phyloP scores from a whole-genome alignment of 1,140 invertebrate genomes.

The Lordiphosa clarofinis region DNA sequence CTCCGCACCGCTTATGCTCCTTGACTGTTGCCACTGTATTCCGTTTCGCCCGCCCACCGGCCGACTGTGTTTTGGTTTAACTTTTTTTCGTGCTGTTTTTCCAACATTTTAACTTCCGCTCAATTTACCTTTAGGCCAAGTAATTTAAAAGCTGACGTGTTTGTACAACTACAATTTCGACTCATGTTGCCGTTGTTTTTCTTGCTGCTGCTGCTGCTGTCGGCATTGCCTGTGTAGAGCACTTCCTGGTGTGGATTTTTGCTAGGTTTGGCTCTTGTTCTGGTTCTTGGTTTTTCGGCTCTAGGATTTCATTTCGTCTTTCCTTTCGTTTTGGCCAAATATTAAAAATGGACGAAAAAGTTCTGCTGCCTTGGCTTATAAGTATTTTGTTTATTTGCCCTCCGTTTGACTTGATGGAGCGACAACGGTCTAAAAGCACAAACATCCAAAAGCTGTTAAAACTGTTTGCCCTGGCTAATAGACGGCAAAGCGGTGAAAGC shows the following conservation, averaged over 20 bases:
- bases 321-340: conserved; percentile 36
- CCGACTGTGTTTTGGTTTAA: conserved; percentile 42
- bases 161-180: conserved; percentile 78
- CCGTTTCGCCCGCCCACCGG: conserved; percentile 30
- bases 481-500: conserved; percentile 40
- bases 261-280: conserved; percentile 54
- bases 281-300: conserved; percentile 47
- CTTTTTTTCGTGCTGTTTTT: conserved; percentile 70
- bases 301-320: conserved; percentile 35
- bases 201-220: conserved; percentile 31
- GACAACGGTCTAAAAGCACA: conserved; percentile 48
- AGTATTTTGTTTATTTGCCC: conserved; percentile 70
- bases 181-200: conserved; percentile 71
- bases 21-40: conserved; percentile 33
- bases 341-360: conserved; percentile 58
- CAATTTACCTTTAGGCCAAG: conserved; percentile 78
- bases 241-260: conserved; percentile 71
- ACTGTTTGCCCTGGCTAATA: conserved; percentile 73
- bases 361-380: conserved; percentile 42
- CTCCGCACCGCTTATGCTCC: conserved; percentile 24
- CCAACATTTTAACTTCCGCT: conserved; percentile 78
- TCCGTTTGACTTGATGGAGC: conserved; percentile 46
- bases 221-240: conserved; percentile 68
- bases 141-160: conserved; percentile 78
- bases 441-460: conserved; percentile 67